Percentiles rank a stretch among this genome's conserved stretches.
These are phyloP conservation scores for Kryptolebias marmoratus DNA, from an alignment of 2,113 vertebrate genomes.

Conservation along the genomic window DNA sequence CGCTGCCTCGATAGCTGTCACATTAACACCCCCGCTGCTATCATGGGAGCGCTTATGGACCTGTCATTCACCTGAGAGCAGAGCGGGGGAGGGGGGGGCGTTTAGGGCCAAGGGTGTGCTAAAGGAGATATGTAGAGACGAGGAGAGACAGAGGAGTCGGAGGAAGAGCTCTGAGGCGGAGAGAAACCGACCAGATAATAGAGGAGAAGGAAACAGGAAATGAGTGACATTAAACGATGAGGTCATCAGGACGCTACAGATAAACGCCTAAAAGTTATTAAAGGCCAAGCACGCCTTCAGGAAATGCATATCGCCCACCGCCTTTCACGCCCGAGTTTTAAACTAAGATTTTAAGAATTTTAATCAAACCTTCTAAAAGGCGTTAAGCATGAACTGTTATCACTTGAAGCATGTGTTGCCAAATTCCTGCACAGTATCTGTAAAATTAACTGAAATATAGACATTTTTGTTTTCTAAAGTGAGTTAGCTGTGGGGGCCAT, in stretches of 20 bases:
- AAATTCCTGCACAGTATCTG: no score
- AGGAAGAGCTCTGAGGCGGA: constrained; percentile 41
- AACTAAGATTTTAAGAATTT: no score
- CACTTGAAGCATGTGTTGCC: no score
- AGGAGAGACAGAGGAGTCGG: constrained; percentile 34
- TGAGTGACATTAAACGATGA: constrained; percentile 60
- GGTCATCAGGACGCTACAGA: constrained; percentile 53
- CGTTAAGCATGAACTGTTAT: no score
- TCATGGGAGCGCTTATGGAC: constrained; percentile 81
- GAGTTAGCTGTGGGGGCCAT: no score
- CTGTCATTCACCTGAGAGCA: constrained; percentile 79
- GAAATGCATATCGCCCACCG: no score
- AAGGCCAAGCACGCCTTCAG: constrained; percentile 54
- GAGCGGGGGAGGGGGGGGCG: constrained; percentile 29
- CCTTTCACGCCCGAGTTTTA: no score
- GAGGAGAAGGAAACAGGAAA: constrained; percentile 9
- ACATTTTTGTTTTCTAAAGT: no score
- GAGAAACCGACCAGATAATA: constrained; percentile 43
- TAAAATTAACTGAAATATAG: no score
- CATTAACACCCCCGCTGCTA: constrained; percentile 76
- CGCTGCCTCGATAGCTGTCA: constrained; percentile 75
- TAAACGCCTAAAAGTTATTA: constrained; percentile 66
- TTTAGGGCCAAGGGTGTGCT: constrained; percentile 60
- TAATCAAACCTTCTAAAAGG: no score
- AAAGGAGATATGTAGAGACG: constrained; percentile 63